These are phyloP conservation scores for Stigmatopora argus DNA, from an alignment of 2,113 vertebrate genomes.

Conservation along the genomic window DNA sequence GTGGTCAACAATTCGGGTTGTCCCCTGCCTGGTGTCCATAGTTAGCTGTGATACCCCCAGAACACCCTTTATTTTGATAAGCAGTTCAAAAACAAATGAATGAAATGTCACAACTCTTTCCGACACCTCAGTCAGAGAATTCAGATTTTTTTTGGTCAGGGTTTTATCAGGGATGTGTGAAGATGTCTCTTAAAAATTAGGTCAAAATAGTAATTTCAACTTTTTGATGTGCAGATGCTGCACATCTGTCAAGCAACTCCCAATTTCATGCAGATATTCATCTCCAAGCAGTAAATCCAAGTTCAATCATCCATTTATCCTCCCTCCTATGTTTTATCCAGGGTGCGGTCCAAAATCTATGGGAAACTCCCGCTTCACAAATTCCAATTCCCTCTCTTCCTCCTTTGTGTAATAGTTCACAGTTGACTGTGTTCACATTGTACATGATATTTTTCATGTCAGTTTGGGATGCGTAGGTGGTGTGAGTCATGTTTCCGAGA, in stretches of 20 bases:
- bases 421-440: constrained; percentile 46
- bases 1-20: too few relatives aligned
- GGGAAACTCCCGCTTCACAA: constrained; percentile 34
- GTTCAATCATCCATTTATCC: constrained; percentile 18
- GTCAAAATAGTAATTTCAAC: neutral
- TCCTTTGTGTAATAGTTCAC: constrained; percentile 30
- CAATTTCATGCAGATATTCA: neutral
- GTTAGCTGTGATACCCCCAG: too few relatives aligned
- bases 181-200: neutral
- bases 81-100: too few relatives aligned
- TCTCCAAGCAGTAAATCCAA: constrained; percentile 17
- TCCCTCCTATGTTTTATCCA: constrained; percentile 12
- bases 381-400: constrained; percentile 37
- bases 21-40: too few relatives aligned
- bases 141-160: too few relatives aligned
- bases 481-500: constrained; percentile 61
- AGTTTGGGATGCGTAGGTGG: constrained; percentile 56
- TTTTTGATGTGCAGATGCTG: neutral
- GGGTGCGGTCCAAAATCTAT: constrained; percentile 48
- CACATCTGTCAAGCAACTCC: constrained; percentile 3
- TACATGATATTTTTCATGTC: constrained; percentile 43
- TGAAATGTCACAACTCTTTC: too few relatives aligned
- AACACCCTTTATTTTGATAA: too few relatives aligned
- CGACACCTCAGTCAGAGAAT: too few relatives aligned
- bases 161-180: neutral